Conservation (phyloP, 35 echinoderm and acorn worm genomes). For the Nesometra sesokonis region DNA sequence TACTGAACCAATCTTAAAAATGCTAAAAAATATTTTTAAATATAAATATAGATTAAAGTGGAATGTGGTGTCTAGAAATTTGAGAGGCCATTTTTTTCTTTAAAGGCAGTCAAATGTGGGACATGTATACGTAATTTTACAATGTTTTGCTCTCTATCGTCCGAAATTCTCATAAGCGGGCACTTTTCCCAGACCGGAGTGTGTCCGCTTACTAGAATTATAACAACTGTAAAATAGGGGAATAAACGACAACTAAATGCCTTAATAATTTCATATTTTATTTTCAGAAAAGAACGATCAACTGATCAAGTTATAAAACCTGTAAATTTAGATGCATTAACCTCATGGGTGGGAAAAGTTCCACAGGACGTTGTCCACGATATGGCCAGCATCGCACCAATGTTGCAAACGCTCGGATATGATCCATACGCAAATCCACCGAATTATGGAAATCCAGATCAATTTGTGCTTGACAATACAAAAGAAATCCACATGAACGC, state of each 20-base stretch:
- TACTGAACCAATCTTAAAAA: too few species aligned
- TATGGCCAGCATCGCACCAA: constrained; percentile 73
- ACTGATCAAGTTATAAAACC: constrained; percentile 93
- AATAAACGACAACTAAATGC: neutral
- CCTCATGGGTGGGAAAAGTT: constrained; percentile 90
- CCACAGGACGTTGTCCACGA: constrained; percentile 59
- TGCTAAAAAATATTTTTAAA: neutral
- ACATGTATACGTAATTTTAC: too few species aligned
- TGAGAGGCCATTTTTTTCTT: too few species aligned
- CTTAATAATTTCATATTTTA: constrained; percentile 1
- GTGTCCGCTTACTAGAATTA: neutral
- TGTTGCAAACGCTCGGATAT: constrained; percentile 70
- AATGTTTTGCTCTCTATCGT: too few species aligned
- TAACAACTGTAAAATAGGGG: neutral
- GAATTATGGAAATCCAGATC: constrained; percentile 67
- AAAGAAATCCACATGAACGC: constrained; percentile 30
- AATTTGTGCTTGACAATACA: constrained; percentile 57
- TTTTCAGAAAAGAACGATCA: constrained; percentile 69
- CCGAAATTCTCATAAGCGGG: too few species aligned
- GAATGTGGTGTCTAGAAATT: too few species aligned
- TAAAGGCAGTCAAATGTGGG: too few species aligned
- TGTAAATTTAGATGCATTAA: constrained; percentile 76
- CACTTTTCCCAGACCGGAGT: too few species aligned
- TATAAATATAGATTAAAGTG: neutral
- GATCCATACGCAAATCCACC: constrained; percentile 72